A percentile compares a stretch with the other conserved stretches of the same genome.
phyloP scores from a whole-genome alignment of 2,888 invertebrate species.

The Tanytarsus gracilentus region DNA sequence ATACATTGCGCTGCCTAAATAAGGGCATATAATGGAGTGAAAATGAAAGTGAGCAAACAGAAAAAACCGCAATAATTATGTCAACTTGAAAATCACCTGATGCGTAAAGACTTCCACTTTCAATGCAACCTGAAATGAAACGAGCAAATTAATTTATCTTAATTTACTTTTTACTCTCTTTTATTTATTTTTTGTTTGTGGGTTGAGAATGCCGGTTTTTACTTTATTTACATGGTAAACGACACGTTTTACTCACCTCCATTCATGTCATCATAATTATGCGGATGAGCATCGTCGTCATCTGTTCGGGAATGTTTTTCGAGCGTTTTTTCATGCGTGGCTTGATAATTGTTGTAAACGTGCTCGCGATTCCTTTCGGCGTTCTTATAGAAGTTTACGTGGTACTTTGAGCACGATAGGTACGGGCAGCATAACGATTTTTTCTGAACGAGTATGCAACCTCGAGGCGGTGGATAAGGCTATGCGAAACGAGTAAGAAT shows the following conservation, averaged over 20 bases:
- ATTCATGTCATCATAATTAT: constrained; percentile 23
- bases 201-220: not conserved
- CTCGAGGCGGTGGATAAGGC: constrained; percentile 63
- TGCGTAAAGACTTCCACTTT: constrained; percentile 62
- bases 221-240: not conserved
- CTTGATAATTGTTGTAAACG: not conserved
- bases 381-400: constrained; percentile 23
- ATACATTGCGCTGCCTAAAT: constrained; percentile 57
- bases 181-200: not conserved
- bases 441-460: constrained; percentile 61
- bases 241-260: constrained; percentile 15
- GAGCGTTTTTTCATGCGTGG: constrained; percentile 12
- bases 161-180: no score
- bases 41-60: no score
- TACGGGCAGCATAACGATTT: constrained; percentile 67
- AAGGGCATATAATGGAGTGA: no score
- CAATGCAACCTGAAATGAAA: constrained; percentile 54
- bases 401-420: constrained; percentile 60
- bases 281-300: constrained; percentile 5
- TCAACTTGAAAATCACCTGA: constrained; percentile 38
- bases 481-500: constrained; percentile 41
- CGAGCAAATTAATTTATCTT: no score
- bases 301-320: constrained; percentile 23
- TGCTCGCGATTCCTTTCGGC: constrained; percentile 21
- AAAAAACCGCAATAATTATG: constrained; percentile 5